A percentile compares a stretch with the other conserved stretches of the same genome.
Conservation (phyloP, 2,797 vertebrate genomes). For the Phrynocephalus guinanensis region DNA sequence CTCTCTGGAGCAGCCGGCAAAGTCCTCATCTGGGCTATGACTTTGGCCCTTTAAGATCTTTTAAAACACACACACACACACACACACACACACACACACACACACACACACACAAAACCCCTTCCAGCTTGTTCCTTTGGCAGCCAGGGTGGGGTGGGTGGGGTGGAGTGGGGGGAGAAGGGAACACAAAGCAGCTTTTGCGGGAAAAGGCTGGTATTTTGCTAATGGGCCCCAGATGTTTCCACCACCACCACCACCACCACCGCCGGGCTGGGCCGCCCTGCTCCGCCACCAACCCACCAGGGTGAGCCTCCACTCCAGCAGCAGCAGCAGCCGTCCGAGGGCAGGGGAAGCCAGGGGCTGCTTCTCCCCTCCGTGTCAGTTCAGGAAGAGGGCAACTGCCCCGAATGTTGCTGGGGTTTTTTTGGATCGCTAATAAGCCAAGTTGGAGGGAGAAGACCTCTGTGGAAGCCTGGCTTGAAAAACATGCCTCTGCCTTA, state of each 20-base stretch:
- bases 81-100: too few species aligned
- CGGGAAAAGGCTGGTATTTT: constrained; percentile 67
- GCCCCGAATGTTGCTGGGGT: too few species aligned
- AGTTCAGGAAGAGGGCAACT: neutral
- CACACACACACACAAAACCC: too few species aligned
- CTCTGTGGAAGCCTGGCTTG: neutral
- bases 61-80: constrained; percentile 12
- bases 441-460: neutral
- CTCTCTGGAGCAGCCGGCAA: constrained; percentile 37
- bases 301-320: constrained; percentile 1
- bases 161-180: neutral
- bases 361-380: neutral
- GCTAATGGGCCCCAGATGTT: constrained; percentile 76
- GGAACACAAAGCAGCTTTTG: constrained; percentile 61
- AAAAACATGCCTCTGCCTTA: too few species aligned
- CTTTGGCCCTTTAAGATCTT: constrained; percentile 63
- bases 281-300: constrained; percentile 1
- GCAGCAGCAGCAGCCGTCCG: neutral
- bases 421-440: neutral
- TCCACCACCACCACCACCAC: neutral
- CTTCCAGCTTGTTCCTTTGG: constrained; percentile 63
- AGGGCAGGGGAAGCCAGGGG: neutral
- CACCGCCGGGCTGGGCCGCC: constrained; percentile 27
- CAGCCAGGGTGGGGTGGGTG: neutral
- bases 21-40: constrained; percentile 33